phyloP scores from a whole-genome alignment of 2,888 invertebrate genomes.

The Rhaphigaster nebulosa region DNA sequence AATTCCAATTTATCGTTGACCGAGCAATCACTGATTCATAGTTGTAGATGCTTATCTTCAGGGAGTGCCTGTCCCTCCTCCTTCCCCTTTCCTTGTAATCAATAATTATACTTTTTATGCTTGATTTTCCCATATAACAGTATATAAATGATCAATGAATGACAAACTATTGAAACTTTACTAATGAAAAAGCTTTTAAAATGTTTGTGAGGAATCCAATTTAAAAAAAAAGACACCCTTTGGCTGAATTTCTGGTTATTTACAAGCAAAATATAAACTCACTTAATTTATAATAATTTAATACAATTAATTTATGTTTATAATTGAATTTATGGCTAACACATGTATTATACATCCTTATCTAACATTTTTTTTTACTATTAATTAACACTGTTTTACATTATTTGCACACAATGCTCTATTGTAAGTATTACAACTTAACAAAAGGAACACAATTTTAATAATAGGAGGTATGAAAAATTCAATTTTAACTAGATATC shows the following conservation, averaged over 20 bases:
- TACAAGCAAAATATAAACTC: neutral
- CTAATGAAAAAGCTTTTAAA: neutral
- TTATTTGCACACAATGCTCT: constrained; percentile 62
- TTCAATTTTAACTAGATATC: constrained; percentile 22
- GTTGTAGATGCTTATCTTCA: too few species aligned
- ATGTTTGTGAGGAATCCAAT: neutral
- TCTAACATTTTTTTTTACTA: constrained; percentile 48
- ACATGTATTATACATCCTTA: constrained; percentile 19
- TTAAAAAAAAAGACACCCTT: neutral
- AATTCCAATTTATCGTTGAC: too few species aligned
- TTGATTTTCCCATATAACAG: too few species aligned
- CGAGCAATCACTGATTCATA: too few species aligned
- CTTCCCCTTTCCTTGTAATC: neutral
- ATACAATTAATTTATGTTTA: neutral
- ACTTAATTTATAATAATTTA: neutral
- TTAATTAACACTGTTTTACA: constrained; percentile 64
- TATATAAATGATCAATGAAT: too few species aligned
- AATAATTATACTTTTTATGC: too few species aligned
- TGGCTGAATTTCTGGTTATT: neutral
- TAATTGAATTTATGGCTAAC: neutral
- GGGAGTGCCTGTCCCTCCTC: too few species aligned
- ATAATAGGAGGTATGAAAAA: constrained; percentile 56
- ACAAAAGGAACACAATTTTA: constrained; percentile 53
- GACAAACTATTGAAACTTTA: neutral
- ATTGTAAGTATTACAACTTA: constrained; percentile 61